A percentile compares a stretch with the other conserved stretches of the same genome.
These are phyloP conservation scores for Trachemys scripta DNA, from an alignment of 2,113 vertebrate genomes.

Conservation along the genomic window DNA sequence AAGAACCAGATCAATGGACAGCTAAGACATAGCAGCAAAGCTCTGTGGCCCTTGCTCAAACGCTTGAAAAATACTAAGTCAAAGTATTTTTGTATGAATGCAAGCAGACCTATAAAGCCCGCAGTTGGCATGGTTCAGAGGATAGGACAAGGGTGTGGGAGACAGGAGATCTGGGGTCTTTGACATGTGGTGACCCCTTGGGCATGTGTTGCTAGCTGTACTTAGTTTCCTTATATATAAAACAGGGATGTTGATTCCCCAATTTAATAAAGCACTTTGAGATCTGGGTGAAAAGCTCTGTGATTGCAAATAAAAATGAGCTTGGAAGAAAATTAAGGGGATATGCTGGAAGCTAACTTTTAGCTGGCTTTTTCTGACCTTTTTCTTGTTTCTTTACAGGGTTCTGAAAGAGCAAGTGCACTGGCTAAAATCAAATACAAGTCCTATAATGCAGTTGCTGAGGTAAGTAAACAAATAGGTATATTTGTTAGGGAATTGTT, in stretches of 20 bases:
- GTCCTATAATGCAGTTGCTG: slow-evolving; percentile 84
- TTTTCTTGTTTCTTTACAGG: slow-evolving; percentile 77
- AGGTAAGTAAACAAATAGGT: slow-evolving; percentile 79
- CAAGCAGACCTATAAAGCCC: not conserved
- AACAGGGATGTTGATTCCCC: not conserved
- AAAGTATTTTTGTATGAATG: not conserved
- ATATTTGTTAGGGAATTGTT: not conserved
- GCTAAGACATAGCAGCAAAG: not conserved
- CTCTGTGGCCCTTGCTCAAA: not conserved
- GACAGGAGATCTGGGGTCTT: not conserved
- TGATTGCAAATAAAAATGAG: not conserved
- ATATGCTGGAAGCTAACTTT: not conserved
- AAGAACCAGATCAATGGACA: not conserved
- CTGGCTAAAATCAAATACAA: slow-evolving; percentile 90
- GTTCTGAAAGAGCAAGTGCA: slow-evolving; percentile 84
- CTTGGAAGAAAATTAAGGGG: not conserved
- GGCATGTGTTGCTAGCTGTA: not conserved
- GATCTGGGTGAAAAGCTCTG: not conserved
- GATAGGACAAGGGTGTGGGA: not conserved
- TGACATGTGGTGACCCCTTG: not conserved
- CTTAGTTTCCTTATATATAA: not conserved
- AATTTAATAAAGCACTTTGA: not conserved
- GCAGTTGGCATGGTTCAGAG: not conserved
- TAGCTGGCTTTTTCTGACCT: not conserved
- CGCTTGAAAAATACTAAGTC: not conserved